These are phyloP conservation scores for Lophius americanus DNA, from an alignment of 2,797 vertebrate species.

Conservation along the genomic window DNA sequence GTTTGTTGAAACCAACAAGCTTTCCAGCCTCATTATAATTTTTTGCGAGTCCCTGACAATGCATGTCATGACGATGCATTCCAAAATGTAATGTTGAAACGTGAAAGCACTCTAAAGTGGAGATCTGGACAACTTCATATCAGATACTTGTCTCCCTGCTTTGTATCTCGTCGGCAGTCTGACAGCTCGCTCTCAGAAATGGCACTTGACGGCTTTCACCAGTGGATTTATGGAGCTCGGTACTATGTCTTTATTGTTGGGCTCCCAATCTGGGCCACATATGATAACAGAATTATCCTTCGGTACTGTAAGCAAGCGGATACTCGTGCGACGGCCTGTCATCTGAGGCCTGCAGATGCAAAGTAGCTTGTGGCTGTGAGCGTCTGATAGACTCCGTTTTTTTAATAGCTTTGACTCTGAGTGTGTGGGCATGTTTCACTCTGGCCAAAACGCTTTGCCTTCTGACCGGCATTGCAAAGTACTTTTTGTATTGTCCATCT, in stretches of 20 bases:
- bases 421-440: slow-evolving; percentile 55
- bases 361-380: slow-evolving; percentile 52
- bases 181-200: slow-evolving; percentile 46
- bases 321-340: slow-evolving; percentile 55
- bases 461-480: slow-evolving; percentile 49
- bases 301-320: slow-evolving; percentile 43
- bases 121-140: slow-evolving; percentile 21
- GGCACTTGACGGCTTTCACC: slow-evolving; percentile 48
- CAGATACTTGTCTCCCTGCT: slow-evolving; percentile 5
- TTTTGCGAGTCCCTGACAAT: too few relatives aligned
- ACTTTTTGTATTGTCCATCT: slow-evolving; percentile 37
- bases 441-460: slow-evolving; percentile 57
- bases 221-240: slow-evolving; percentile 50
- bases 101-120: slow-evolving; percentile 11
- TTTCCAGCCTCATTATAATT: too few relatives aligned
- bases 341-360: slow-evolving; percentile 56
- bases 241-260: slow-evolving; percentile 55
- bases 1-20: too few relatives aligned
- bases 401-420: slow-evolving; percentile 42
- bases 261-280: slow-evolving; percentile 60
- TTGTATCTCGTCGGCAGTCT: slow-evolving; percentile 15
- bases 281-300: slow-evolving; percentile 65
- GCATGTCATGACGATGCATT: too few relatives aligned
- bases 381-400: slow-evolving; percentile 51
- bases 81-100: slow-evolving; percentile 7